phyloP scores from a whole-genome alignment of 2,797 vertebrate genomes.

The Perodicticus potto region DNA sequence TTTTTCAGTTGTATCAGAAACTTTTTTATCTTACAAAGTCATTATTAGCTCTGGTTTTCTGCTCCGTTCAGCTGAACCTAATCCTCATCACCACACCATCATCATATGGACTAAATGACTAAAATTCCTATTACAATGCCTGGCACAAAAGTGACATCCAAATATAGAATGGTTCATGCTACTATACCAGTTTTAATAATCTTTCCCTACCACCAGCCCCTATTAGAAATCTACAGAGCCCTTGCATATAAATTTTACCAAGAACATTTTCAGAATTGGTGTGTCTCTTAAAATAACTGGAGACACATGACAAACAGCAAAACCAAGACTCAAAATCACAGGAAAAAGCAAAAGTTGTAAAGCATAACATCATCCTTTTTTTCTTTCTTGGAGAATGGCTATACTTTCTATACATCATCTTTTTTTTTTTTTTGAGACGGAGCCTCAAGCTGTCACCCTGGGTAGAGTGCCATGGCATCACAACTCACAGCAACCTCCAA shows the following conservation, averaged over 20 bases:
- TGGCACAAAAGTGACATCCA: background rate
- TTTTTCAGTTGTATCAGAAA: background rate
- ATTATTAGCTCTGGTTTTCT: constrained; percentile 14
- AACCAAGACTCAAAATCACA: background rate
- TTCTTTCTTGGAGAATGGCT: background rate
- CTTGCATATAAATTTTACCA: constrained; percentile 10
- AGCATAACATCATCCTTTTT: background rate
- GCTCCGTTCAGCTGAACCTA: background rate
- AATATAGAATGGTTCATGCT: background rate
- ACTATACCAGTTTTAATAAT: background rate
- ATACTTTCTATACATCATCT: too few relatives aligned
- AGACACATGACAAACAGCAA: background rate
- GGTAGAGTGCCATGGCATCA: too few relatives aligned
- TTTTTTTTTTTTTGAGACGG: too few relatives aligned
- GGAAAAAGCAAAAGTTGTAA: background rate
- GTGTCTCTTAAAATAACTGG: background rate
- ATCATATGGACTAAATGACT: background rate
- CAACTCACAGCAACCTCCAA: too few relatives aligned
- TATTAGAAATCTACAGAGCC: background rate
- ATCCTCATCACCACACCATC: background rate
- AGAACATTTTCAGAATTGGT: background rate
- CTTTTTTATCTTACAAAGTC: background rate
- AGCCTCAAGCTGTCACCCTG: too few relatives aligned
- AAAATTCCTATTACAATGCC: background rate
- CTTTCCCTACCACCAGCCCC: background rate